Evolutionary conservation across 2,888 invertebrate genomes (phyloP).

Genomic region (Neocrepidodera transversa): DNA sequence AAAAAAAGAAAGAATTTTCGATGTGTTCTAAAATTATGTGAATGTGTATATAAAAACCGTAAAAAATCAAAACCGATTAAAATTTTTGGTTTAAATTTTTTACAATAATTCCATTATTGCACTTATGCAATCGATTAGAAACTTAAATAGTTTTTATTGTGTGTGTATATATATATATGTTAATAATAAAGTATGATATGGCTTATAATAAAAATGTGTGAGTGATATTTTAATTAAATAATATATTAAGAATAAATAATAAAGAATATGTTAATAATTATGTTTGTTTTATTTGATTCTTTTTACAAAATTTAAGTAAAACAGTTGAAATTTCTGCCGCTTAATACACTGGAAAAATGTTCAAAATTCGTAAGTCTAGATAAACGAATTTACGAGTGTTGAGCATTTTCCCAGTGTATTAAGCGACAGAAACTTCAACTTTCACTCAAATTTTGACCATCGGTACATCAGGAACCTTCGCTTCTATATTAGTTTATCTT

Average conservation of each 20-base stretch:
- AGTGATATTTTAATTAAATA: conserved; percentile 52
- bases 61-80: conserved; percentile 39
- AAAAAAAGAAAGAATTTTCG: background rate
- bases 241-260: conserved; percentile 50
- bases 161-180: conserved; percentile 55
- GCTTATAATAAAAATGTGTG: conserved; percentile 52
- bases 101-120: conserved; percentile 38
- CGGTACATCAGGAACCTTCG: no score
- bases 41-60: conserved; percentile 32
- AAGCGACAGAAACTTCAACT: no score
- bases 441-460: no score
- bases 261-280: conserved; percentile 44
- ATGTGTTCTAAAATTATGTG: conserved; percentile 23
- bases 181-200: conserved; percentile 47
- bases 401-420: no score
- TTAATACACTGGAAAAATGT: no score
- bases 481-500: no score
- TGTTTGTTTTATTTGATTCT: conserved; percentile 10
- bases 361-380: no score
- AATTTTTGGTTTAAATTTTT: conserved; percentile 17
- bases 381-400: no score
- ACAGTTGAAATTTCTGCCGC: no score
- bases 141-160: conserved; percentile 49
- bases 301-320: no score
- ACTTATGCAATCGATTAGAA: conserved; percentile 47